Evolutionary conservation across 2,888 invertebrate genomes (phyloP), one percentile per base, ranked within the genome.

Genomic region (Cantharis lateralis): DNA sequence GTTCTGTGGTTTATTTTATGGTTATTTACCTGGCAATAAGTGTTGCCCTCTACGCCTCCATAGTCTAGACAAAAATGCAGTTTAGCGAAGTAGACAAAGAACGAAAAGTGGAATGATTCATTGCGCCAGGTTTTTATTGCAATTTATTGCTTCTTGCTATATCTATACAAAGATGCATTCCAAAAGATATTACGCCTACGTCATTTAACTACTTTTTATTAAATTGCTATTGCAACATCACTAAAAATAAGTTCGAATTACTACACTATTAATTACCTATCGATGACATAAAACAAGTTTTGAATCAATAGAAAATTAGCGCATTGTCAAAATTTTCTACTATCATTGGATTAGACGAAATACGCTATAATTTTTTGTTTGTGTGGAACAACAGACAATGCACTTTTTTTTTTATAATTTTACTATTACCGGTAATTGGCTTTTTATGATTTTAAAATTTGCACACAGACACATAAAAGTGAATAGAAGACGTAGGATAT

Each of bases 51-150:
- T 76, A 76, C 80, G 81, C 81, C 81, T 76, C 81, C 81, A 72
- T 79, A 81, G 83, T 83, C 83, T 83, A 83, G 83, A 83, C 83
- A 82, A 83, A 82, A 83, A 82, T 82, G 83, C 83, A 80, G 80
- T 82, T 82, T 77, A 76, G 82, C 76, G 78, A 79, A 81, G 77
- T 77, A 75, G 81, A 80, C 82, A 82, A 82, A 83, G 82, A 82
- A 82, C 83, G 82, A 82, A 80, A 80, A 79, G 78, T 71, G 69
- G 84, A 83, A 82, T 84, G 84, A 84, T 85, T 84, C 84, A 84
- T 84, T 81, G 82, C 83, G 74, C 80, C 83, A 82, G 82, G 80
- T 82, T 83, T 84, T 84, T 84, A 82, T 84, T 83, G 82, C 84
- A 81, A 84, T 84, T 84, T 84, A 84, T 83, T 80, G 83, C 83